Conservation (phyloP, 1,140 invertebrate genomes). For the Uloborus diversus region DNA sequence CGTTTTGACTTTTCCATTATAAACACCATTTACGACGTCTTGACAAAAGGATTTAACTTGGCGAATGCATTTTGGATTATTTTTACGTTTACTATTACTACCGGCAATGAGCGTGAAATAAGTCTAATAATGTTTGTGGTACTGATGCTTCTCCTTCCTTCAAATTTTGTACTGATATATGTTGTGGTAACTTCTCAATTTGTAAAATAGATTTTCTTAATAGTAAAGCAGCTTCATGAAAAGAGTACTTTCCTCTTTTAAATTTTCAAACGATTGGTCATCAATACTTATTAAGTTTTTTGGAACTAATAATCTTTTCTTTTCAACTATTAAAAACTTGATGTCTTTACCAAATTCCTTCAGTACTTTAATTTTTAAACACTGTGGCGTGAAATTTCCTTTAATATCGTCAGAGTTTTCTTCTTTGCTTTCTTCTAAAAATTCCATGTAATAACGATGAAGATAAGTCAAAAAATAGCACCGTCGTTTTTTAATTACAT, state of each 20-base stretch:
- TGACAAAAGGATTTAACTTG: no score
- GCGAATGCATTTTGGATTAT: background rate
- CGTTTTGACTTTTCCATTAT: no score
- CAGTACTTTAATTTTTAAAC: background rate
- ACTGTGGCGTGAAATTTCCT: background rate
- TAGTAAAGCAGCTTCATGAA: conserved; percentile 11
- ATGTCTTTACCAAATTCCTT: conserved; percentile 5
- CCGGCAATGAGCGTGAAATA: background rate
- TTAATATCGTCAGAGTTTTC: no score
- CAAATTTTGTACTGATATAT: conserved; percentile 4
- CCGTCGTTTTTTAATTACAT: conserved; percentile 1
- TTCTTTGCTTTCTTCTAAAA: background rate
- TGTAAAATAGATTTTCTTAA: conserved; percentile 11
- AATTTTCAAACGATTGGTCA: conserved; percentile 47
- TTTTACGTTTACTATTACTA: background rate
- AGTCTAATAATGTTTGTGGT: background rate
- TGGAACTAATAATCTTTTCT: background rate
- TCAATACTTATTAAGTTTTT: no score
- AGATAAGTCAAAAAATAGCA: conserved; percentile 13
- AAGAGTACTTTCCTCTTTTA: background rate
- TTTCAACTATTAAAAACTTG: background rate
- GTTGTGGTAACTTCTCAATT: conserved; percentile 3
- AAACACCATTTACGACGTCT: no score
- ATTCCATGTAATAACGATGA: background rate
- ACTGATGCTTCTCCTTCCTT: background rate